Conservation (phyloP, 2,888 invertebrate genomes). For the Phalera bucephala region DNA sequence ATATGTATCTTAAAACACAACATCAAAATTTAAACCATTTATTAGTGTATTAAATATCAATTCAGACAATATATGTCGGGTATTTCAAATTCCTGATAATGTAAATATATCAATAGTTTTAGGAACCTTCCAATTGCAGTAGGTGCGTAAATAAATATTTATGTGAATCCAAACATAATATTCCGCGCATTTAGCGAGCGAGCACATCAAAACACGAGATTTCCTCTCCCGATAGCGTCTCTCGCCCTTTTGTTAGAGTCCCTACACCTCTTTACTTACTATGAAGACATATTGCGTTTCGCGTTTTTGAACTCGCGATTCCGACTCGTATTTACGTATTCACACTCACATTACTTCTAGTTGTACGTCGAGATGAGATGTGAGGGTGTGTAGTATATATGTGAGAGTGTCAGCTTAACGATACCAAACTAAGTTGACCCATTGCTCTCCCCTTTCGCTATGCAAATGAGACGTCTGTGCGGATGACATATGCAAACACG, state of each 20-base stretch:
- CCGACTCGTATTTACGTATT: slow-evolving; percentile 80
- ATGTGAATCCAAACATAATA: slow-evolving; percentile 17
- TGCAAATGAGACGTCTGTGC: slow-evolving; percentile 55
- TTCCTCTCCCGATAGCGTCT: slow-evolving; percentile 61
- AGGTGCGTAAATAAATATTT: slow-evolving; percentile 1
- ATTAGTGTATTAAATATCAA: too few species aligned
- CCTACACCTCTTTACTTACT: slow-evolving; percentile 63
- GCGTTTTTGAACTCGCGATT: slow-evolving; percentile 81
- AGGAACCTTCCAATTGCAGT: too few species aligned
- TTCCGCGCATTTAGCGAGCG: slow-evolving; percentile 46
- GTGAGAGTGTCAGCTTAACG: slow-evolving; percentile 69
- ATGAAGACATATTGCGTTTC: slow-evolving; percentile 82
- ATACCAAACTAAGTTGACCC: slow-evolving; percentile 59
- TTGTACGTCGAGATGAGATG: slow-evolving; percentile 76
- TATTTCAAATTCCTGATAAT: too few species aligned
- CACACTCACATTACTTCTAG: slow-evolving; percentile 80
- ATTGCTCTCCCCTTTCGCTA: slow-evolving; percentile 44
- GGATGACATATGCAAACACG: slow-evolving; percentile 70
- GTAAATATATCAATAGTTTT: too few species aligned
- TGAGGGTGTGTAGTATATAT: slow-evolving; percentile 60
- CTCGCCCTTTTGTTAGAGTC: slow-evolving; percentile 71
- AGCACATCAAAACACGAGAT: slow-evolving; percentile 62
- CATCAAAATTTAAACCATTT: too few species aligned
- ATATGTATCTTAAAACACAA: too few species aligned
- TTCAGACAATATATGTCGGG: too few species aligned